Evolutionary conservation across 2,113 vertebrate genomes (phyloP).

Genomic region (Carassius auratus): DNA sequence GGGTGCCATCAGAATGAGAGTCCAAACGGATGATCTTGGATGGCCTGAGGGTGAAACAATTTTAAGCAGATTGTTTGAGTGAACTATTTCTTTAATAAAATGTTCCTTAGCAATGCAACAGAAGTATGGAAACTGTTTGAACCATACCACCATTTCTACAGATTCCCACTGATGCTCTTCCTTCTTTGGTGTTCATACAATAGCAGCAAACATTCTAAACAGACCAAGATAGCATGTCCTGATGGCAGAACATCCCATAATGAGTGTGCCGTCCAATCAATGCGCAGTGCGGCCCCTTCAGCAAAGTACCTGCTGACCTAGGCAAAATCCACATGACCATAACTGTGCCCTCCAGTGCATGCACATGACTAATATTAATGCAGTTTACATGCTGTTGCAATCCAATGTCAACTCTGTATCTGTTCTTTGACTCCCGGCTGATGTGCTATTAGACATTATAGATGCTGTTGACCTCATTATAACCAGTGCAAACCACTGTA

Average conservation of each 20-base stretch:
- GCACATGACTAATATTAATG: conserved; percentile 9
- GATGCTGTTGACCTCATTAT: conserved; percentile 34
- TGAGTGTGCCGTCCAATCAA: conserved; percentile 25
- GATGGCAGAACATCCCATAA: conserved; percentile 3
- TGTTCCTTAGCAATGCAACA: not conserved
- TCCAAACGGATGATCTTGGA: no score
- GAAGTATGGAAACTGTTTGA: not conserved
- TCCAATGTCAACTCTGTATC: conserved; percentile 14
- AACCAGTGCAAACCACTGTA: conserved; percentile 9
- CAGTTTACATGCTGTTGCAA: conserved; percentile 9
- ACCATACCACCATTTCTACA: not conserved
- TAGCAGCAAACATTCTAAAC: not conserved
- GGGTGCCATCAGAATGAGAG: no score
- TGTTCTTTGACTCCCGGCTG: not conserved
- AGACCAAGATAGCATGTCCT: conserved; percentile 2
- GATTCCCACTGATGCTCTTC: not conserved
- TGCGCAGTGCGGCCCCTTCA: not conserved
- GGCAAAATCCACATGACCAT: not conserved
- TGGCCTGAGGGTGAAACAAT: no score
- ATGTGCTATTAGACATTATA: conserved; percentile 9
- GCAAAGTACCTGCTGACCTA: conserved; percentile 29
- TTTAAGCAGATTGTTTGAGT: no score
- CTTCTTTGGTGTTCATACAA: not conserved
- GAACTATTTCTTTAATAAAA: not conserved
- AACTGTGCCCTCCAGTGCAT: not conserved